A percentile compares a stretch with the other conserved stretches of the same genome.
Conservation (phyloP, 2,888 invertebrate species). For the Tinea pellionella region DNA sequence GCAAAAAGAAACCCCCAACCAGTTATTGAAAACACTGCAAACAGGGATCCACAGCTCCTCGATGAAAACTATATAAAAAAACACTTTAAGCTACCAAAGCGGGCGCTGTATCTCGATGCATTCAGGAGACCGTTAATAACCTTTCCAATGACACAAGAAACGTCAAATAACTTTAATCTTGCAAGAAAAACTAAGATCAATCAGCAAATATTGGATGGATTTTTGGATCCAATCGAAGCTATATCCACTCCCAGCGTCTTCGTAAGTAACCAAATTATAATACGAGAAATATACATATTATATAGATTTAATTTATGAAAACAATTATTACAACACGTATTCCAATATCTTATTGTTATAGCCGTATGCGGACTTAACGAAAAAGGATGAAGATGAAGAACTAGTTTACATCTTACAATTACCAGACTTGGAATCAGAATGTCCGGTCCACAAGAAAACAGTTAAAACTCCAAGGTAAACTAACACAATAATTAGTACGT, state of each 20-base stretch:
- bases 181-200: slow-evolving; percentile 51
- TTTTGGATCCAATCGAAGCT: slow-evolving; percentile 41
- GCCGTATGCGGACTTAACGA: slow-evolving; percentile 38
- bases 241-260: slow-evolving; percentile 53
- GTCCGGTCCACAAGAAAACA: slow-evolving; percentile 45
- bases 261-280: slow-evolving; percentile 31
- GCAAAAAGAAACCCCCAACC: background rate
- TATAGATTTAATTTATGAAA: background rate
- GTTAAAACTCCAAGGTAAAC: slow-evolving; percentile 49
- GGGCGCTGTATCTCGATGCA: slow-evolving; percentile 49
- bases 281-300: background rate
- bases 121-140: slow-evolving; percentile 54
- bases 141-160: slow-evolving; percentile 55
- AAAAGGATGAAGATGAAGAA: slow-evolving; percentile 39
- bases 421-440: slow-evolving; percentile 52
- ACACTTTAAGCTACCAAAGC: slow-evolving; percentile 45
- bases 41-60: background rate
- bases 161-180: slow-evolving; percentile 40
- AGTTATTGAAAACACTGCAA: background rate
- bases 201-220: slow-evolving; percentile 56
- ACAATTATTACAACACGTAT: too few species aligned
- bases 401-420: slow-evolving; percentile 55
- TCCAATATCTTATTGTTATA: slow-evolving; percentile 20
- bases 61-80: slow-evolving; percentile 40
- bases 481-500: background rate